Evolutionary conservation across 2,888 invertebrate genomes (phyloP).

Genomic region (Drosophila yooni): DNA sequence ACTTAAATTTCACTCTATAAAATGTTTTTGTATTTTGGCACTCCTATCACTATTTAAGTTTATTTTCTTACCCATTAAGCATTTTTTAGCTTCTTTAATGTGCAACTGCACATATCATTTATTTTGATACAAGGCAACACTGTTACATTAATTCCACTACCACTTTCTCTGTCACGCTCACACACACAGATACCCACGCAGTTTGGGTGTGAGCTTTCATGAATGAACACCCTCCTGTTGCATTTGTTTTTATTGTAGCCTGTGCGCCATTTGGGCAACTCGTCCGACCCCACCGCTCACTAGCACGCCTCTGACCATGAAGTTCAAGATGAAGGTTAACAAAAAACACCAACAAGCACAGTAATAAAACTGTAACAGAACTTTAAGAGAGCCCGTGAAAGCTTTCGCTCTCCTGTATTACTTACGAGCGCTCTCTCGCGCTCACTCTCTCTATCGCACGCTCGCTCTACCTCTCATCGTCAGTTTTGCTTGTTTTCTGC

Average conservation of each 20-base stretch:
- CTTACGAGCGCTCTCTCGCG: constrained; percentile 5
- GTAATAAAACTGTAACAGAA: constrained; percentile 35
- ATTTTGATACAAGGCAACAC: constrained; percentile 5
- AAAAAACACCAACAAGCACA: constrained; percentile 39
- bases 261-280: constrained; percentile 1
- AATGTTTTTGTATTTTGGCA: neutral
- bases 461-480: neutral
- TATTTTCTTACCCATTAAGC: constrained; percentile 17
- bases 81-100: constrained; percentile 11
- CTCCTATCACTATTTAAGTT: neutral
- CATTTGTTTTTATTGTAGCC: constrained; percentile 75
- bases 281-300: neutral
- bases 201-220: constrained; percentile 60
- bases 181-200: constrained; percentile 9
- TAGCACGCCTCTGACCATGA: constrained; percentile 54
- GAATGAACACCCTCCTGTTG: constrained; percentile 81
- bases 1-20: neutral
- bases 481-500: constrained; percentile 51
- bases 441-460: constrained; percentile 6
- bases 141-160: constrained; percentile 10
- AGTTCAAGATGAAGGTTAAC: constrained; percentile 79
- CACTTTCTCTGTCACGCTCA: neutral
- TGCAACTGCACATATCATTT: constrained; percentile 15
- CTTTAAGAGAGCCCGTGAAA: neutral
- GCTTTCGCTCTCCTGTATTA: constrained; percentile 29